A percentile compares a stretch with the other conserved stretches of the same genome.
Conservation (phyloP, 2,888 invertebrate species). For the Sinhomidia bicolor region DNA sequence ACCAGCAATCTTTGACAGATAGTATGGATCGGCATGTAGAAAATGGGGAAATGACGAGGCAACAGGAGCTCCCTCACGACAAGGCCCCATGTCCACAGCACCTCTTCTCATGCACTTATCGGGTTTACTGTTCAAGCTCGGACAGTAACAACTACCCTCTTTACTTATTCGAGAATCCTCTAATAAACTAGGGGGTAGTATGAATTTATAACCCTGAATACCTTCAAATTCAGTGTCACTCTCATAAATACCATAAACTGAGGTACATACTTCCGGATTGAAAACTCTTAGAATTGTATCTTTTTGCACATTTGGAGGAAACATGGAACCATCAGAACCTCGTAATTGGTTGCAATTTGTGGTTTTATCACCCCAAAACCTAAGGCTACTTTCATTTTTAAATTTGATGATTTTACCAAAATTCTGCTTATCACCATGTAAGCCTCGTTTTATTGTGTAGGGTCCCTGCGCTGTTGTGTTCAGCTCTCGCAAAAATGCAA, state of each 20-base stretch:
- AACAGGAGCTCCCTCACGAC: constrained; percentile 62
- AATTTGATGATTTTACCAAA: constrained; percentile 23
- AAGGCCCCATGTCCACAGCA: constrained; percentile 63
- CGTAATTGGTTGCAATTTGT: constrained; percentile 40
- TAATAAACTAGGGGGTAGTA: not conserved
- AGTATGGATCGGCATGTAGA: not conserved
- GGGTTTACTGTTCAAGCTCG: not conserved
- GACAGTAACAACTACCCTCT: constrained; percentile 47
- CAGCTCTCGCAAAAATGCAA: constrained; percentile 37
- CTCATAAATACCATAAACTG: constrained; percentile 43
- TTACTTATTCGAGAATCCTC: constrained; percentile 21
- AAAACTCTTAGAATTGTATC: constrained; percentile 31
- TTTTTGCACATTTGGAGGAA: constrained; percentile 57
- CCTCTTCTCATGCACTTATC: constrained; percentile 55
- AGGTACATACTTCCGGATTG: constrained; percentile 59
- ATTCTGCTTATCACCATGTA: not conserved
- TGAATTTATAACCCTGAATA: constrained; percentile 56
- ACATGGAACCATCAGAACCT: constrained; percentile 62
- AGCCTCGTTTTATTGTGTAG: constrained; percentile 65
- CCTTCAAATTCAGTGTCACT: constrained; percentile 38
- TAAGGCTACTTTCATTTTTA: not conserved
- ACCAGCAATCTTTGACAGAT: not conserved
- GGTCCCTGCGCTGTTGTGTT: constrained; percentile 64
- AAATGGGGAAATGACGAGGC: not conserved
- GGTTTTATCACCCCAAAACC: constrained; percentile 27